These are phyloP conservation scores for Linnaemya tessellans DNA, from an alignment of 2,888 invertebrate genomes.

Conservation along the genomic window DNA sequence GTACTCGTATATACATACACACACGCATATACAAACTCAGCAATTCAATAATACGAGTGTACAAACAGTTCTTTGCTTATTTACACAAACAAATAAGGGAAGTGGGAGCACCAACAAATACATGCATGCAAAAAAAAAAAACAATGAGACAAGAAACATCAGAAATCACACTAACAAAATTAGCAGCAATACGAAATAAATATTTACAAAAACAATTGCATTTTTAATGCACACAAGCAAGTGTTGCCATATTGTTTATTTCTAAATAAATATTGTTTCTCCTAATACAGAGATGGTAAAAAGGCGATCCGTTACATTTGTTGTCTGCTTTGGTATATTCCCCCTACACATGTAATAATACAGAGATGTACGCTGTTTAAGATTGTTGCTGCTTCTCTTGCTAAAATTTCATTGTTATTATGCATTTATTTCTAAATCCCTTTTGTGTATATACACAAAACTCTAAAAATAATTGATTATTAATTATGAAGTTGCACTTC, in stretches of 20 bases:
- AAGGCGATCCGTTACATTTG: too few relatives aligned
- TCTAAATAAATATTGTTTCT: background rate
- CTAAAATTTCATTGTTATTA: too few relatives aligned
- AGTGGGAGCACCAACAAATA: constrained; percentile 17
- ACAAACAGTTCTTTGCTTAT: constrained; percentile 21
- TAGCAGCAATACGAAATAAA: background rate
- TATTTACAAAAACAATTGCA: constrained; percentile 27
- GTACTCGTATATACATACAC: too few relatives aligned
- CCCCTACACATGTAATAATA: too few relatives aligned
- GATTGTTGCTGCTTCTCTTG: too few relatives aligned
- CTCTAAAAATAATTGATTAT: too few relatives aligned
- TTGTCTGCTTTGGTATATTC: too few relatives aligned
- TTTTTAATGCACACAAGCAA: background rate
- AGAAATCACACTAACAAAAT: constrained; percentile 1
- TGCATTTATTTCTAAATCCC: too few relatives aligned
- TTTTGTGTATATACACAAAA: too few relatives aligned
- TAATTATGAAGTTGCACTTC: too few relatives aligned
- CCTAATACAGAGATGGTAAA: background rate
- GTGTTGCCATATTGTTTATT: background rate
- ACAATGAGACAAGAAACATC: background rate
- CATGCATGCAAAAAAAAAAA: background rate
- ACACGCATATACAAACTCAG: background rate
- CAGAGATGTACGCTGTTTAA: too few relatives aligned
- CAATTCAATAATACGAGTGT: background rate
- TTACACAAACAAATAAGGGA: constrained; percentile 50